phyloP scores from a whole-genome alignment of 2,888 invertebrate species.

The Gymnosoma rotundatum region DNA sequence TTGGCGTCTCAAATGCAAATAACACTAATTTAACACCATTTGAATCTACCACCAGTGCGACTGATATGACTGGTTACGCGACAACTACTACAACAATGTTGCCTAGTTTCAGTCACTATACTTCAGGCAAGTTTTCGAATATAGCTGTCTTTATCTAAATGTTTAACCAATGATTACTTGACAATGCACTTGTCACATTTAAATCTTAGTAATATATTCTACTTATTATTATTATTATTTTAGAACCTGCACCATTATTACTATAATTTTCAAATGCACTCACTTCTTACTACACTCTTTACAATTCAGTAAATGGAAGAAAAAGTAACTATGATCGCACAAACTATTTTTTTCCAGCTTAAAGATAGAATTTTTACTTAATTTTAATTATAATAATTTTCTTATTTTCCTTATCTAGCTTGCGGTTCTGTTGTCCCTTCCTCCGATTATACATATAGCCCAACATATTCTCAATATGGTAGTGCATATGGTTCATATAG shows the following conservation, averaged over 20 bases:
- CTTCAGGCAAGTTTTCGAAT: constrained; percentile 84
- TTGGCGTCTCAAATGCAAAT: constrained; percentile 70
- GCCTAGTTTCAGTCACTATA: constrained; percentile 87
- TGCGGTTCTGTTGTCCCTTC: constrained; percentile 85
- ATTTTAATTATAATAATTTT: not conserved
- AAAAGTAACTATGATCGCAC: constrained; percentile 1
- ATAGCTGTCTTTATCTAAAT: not conserved
- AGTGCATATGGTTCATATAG: constrained; percentile 85
- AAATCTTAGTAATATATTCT: not conserved
- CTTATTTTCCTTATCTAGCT: constrained; percentile 80
- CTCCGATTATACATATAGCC: constrained; percentile 88
- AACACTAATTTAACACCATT: constrained; percentile 84
- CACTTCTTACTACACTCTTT: constrained; percentile 12
- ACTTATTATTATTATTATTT: not conserved
- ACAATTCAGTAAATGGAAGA: not conserved
- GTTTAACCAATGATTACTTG: not conserved
- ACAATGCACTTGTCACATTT: not conserved
- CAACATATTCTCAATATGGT: constrained; percentile 85
- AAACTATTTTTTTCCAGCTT: not conserved
- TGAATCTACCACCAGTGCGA: constrained; percentile 80
- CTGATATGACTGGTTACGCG: constrained; percentile 49
- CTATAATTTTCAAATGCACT: constrained; percentile 48
- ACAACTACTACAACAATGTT: constrained; percentile 83
- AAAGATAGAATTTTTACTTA: not conserved
- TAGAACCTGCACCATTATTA: constrained; percentile 42